These are phyloP conservation scores for Phacellophora camtschatica DNA, from an alignment of 30 jellyfish, hydroid and myxozoan species.

Conservation along the genomic window DNA sequence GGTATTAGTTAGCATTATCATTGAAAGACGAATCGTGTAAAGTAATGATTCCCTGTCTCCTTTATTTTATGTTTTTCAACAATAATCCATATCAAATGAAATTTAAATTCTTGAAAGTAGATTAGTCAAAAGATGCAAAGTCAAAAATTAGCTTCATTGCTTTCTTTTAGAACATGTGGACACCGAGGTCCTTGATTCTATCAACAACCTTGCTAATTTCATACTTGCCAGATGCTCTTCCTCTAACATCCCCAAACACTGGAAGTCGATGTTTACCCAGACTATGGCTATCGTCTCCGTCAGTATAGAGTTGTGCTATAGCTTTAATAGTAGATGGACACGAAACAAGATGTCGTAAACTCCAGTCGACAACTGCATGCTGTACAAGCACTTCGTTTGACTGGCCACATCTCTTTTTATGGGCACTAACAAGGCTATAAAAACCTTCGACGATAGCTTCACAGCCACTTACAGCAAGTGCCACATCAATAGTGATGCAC, in stretches of 20 bases:
- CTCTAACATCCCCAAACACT: conserved; percentile 24
- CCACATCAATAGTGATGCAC: conserved; percentile 41
- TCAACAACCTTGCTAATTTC: conserved; percentile 11
- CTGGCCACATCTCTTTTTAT: conserved; percentile 31
- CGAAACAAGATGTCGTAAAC: conserved; percentile 22
- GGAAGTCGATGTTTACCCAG: conserved; percentile 22
- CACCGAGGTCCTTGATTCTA: conserved; percentile 2
- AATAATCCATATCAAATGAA: no score
- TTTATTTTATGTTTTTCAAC: no score
- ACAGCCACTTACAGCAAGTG: conserved; percentile 27
- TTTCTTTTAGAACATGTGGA: background rate
- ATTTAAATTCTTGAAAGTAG: background rate
- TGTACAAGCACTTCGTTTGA: background rate
- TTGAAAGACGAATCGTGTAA: no score
- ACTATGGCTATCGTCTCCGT: background rate
- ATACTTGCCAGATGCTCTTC: conserved; percentile 9
- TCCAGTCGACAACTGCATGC: conserved; percentile 37
- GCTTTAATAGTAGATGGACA: conserved; percentile 10
- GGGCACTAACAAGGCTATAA: conserved; percentile 20
- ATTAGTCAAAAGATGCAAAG: background rate
- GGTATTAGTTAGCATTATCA: no score
- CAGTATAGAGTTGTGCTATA: conserved; percentile 7
- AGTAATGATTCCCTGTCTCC: no score
- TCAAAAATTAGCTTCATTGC: background rate
- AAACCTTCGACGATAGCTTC: conserved; percentile 42